Conservation (phyloP, 2,888 invertebrate genomes). For the Caenorhabditis parvicauda region DNA sequence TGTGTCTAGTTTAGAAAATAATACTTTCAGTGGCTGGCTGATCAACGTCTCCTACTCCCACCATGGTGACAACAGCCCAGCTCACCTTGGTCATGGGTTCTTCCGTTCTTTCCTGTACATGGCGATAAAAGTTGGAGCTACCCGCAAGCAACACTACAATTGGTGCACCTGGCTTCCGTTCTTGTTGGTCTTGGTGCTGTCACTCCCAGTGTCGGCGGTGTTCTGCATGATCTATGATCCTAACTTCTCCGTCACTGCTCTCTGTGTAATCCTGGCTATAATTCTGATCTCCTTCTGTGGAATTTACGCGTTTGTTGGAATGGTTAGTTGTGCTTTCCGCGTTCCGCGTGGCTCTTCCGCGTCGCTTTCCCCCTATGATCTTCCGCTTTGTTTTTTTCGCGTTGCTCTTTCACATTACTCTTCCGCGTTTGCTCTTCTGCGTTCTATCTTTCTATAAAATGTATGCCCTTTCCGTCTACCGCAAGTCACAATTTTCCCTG, state of each 20-base stretch:
- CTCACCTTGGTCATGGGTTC: slow-evolving; percentile 18
- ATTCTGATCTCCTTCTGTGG: slow-evolving; percentile 16
- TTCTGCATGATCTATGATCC: slow-evolving; percentile 22
- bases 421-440: no score
- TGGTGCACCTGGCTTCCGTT: slow-evolving; percentile 29
- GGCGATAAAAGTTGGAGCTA: slow-evolving; percentile 25
- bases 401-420: no score
- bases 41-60: slow-evolving; percentile 20
- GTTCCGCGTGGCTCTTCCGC: not conserved
- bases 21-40: slow-evolving; percentile 14
- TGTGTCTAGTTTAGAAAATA: not conserved
- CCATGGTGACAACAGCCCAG: slow-evolving; percentile 18
- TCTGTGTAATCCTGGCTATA: slow-evolving; percentile 20
- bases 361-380: no score
- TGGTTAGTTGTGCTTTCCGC: not conserved
- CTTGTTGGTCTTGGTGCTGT: slow-evolving; percentile 12
- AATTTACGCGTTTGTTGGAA: slow-evolving; percentile 21
- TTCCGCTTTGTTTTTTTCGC: no score
- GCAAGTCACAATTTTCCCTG: no score
- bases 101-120: slow-evolving; percentile 29
- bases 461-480: no score
- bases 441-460: no score
- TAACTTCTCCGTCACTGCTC: slow-evolving; percentile 12
- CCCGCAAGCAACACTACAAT: slow-evolving; percentile 23
- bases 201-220: slow-evolving; percentile 18